These are phyloP conservation scores for Eciton burchellii DNA, from an alignment of 1,140 invertebrate species.

Conservation along the genomic window DNA sequence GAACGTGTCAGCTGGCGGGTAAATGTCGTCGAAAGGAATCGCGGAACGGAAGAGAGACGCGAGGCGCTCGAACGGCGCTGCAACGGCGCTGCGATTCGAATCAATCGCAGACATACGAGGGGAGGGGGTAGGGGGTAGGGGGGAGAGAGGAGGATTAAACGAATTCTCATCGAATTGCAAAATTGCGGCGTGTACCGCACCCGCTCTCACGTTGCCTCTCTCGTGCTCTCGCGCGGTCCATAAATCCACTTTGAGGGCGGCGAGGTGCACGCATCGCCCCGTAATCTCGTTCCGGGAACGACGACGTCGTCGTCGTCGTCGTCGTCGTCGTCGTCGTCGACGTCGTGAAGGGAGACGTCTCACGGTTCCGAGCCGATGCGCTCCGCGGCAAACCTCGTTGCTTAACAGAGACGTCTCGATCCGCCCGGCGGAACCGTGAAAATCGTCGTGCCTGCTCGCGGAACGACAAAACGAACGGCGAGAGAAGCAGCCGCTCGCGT, in stretches of 20 bases:
- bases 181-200: conserved; percentile 67
- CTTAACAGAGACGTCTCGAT: conserved; percentile 71
- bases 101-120: conserved; percentile 2
- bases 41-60: too few relatives aligned
- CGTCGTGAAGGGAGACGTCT: conserved; percentile 45
- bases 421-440: conserved; percentile 63
- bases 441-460: conserved; percentile 58
- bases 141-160: conserved; percentile 20
- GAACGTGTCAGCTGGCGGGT: too few relatives aligned
- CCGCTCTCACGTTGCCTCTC: too few relatives aligned
- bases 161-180: conserved; percentile 65
- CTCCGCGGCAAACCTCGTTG: conserved; percentile 41
- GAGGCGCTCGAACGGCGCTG: too few relatives aligned
- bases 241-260: conserved; percentile 70
- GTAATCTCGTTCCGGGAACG: conserved; percentile 70
- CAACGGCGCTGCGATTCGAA: neutral
- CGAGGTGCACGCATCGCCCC: conserved; percentile 57
- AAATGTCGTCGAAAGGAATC: too few relatives aligned
- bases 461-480: conserved; percentile 51
- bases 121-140: neutral
- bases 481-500: conserved; percentile 15
- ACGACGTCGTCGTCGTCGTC: conserved; percentile 50
- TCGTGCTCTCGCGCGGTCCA: conserved; percentile 61
- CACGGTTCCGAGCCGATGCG: conserved; percentile 39
- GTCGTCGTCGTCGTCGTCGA: conserved; percentile 26